These are phyloP conservation scores for Labroides dimidiatus DNA, from an alignment of 2,797 vertebrate genomes.

Conservation along the genomic window DNA sequence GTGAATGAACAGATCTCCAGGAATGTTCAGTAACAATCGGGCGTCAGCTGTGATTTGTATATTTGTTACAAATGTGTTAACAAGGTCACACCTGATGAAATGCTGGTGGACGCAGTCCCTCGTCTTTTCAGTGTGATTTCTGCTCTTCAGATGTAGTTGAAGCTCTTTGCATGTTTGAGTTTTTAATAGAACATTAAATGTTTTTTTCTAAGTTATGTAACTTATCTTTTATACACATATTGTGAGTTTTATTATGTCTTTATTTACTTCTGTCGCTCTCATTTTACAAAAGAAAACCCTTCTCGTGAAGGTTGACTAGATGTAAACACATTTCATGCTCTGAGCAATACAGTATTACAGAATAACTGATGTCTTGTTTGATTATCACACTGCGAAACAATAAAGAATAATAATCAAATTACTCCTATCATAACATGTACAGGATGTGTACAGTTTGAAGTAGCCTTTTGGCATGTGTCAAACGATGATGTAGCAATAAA, in stretches of 20 bases:
- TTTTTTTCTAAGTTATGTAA: conserved; percentile 77
- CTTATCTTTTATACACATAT: conserved; percentile 81
- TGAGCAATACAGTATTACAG: conserved; percentile 64
- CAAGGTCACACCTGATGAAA: conserved; percentile 38
- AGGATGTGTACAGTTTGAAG: conserved; percentile 78
- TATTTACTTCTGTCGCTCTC: conserved; percentile 56
- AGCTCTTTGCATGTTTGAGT: conserved; percentile 73
- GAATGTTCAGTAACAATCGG: conserved; percentile 67
- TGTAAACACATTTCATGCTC: conserved; percentile 58
- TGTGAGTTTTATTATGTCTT: conserved; percentile 58
- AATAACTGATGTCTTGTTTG: conserved; percentile 61
- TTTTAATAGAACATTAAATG: conserved; percentile 61
- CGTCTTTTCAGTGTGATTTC: conserved; percentile 55
- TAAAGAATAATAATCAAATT: conserved; percentile 58
- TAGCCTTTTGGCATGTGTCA: conserved; percentile 75
- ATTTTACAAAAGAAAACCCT: conserved; percentile 56
- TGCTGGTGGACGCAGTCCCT: conserved; percentile 48
- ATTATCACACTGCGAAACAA: conserved; percentile 55
- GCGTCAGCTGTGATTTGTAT: conserved; percentile 57
- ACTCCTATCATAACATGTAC: conserved; percentile 67
- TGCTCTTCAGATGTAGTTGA: conserved; percentile 61
- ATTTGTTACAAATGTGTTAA: conserved; percentile 61
- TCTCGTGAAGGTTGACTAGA: conserved; percentile 68
- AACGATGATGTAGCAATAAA: conserved; percentile 79
- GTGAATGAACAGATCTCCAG: conserved; percentile 80